These are phyloP conservation scores for Onthophagus taurus DNA, from an alignment of 1,140 invertebrate species.

Conservation along the genomic window DNA sequence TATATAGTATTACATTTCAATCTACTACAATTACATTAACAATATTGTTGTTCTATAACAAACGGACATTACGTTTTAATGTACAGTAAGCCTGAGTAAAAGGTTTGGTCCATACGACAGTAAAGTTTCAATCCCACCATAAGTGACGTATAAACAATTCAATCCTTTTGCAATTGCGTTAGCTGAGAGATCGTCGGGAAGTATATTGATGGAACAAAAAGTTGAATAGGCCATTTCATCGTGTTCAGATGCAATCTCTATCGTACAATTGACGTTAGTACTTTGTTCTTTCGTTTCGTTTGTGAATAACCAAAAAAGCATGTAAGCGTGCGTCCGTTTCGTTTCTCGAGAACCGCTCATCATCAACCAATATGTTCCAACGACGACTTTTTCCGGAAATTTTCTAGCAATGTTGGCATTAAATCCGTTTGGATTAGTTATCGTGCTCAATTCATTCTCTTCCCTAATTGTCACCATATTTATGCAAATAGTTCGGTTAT, in stretches of 20 bases:
- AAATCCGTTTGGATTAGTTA: conserved; percentile 18
- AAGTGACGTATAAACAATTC: conserved; percentile 27
- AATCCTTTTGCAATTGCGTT: conserved; percentile 20
- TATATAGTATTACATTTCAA: no score
- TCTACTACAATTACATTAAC: no score
- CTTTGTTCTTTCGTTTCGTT: conserved; percentile 26
- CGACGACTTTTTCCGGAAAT: conserved; percentile 23
- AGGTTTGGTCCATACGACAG: conserved; percentile 25
- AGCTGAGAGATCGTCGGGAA: conserved; percentile 23
- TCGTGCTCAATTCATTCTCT: conserved; percentile 21
- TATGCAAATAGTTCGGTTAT: conserved; percentile 21
- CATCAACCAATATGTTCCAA: conserved; percentile 33
- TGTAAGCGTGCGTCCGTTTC: conserved; percentile 17
- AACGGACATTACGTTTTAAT: no score
- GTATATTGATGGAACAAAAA: conserved; percentile 24
- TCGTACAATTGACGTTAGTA: conserved; percentile 27
- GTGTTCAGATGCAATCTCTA: conserved; percentile 27
- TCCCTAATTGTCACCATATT: conserved; percentile 29
- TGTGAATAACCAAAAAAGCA: conserved; percentile 30
- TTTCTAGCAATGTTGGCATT: conserved; percentile 22
- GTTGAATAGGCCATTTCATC: conserved; percentile 27
- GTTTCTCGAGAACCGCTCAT: conserved; percentile 24
- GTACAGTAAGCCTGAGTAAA: conserved; percentile 30
- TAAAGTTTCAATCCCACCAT: conserved; percentile 22
- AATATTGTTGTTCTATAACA: no score